These are phyloP conservation scores for Eurytoma californica DNA, from an alignment of 2,888 invertebrate species.

Conservation along the genomic window DNA sequence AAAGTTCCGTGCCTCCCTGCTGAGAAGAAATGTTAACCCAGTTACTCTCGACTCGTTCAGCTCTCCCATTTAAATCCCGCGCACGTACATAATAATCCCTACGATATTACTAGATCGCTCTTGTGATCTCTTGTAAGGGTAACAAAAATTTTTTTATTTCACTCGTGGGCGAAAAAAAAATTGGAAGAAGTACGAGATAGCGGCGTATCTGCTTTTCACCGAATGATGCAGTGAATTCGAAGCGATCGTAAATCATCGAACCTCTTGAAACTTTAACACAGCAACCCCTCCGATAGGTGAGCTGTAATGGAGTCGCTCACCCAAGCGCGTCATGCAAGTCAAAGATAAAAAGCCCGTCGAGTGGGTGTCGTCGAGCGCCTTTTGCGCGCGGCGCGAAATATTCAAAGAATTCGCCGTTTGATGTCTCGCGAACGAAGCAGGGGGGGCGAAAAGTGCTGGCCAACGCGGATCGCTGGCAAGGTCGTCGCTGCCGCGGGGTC, in stretches of 20 bases:
- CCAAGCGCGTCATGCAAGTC: not conserved
- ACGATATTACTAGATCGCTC: constrained; percentile 12
- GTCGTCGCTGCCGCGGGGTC: not conserved
- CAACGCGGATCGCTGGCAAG: constrained; percentile 30
- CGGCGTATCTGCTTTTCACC: no score
- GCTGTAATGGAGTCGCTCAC: not conserved
- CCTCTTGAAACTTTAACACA: no score
- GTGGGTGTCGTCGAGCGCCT: not conserved
- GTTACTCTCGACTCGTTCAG: constrained; percentile 33
- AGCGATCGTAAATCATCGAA: no score
- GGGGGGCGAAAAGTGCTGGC: not conserved
- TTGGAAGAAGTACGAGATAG: no score
- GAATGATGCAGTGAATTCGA: no score
- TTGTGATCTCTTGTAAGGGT: constrained; percentile 9
- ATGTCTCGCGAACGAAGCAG: not conserved
- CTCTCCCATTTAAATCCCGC: constrained; percentile 29
- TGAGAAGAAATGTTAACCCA: constrained; percentile 50
- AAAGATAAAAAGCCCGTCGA: constrained; percentile 2
- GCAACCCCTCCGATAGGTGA: no score
- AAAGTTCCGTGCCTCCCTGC: constrained; percentile 43
- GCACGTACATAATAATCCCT: constrained; percentile 30
- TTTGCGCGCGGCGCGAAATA: not conserved
- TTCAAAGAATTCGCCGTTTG: constrained; percentile 1
- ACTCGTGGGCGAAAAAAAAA: no score
- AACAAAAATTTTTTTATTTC: not conserved